Percentiles rank a stretch among this genome's conserved stretches.
Evolutionary conservation across 2,113 vertebrate species (phyloP).

Genomic region (Salvelinus namaycush): DNA sequence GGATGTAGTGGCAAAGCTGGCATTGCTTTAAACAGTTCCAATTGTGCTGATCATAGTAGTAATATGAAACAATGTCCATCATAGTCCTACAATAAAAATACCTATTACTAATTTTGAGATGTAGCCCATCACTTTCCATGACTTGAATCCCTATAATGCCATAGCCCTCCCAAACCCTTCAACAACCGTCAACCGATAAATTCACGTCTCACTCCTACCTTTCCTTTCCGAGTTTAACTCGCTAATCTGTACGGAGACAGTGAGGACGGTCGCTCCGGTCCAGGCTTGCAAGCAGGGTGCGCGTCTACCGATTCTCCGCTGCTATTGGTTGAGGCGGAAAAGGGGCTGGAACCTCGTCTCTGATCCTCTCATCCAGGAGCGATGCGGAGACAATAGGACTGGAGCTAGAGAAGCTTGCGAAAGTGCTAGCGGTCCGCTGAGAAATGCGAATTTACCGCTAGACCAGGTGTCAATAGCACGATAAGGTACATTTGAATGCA

Average conservation of each 20-base stretch:
- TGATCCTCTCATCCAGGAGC: constrained; percentile 49
- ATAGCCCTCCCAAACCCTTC: neutral
- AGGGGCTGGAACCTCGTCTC: constrained; percentile 34
- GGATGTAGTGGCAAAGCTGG: neutral
- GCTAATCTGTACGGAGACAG: constrained; percentile 75
- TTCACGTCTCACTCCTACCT: neutral
- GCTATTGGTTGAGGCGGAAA: constrained; percentile 57
- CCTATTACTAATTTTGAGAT: neutral
- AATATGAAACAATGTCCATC: neutral
- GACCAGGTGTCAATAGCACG: constrained; percentile 35
- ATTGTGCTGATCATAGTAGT: neutral
- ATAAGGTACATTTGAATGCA: constrained; percentile 1
- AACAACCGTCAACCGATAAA: neutral
- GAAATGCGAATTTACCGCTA: constrained; percentile 37
- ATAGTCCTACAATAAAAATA: neutral
- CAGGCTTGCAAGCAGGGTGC: constrained; percentile 11
- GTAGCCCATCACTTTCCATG: neutral
- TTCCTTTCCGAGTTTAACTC: neutral
- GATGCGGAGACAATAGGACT: constrained; percentile 73
- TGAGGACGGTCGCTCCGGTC: constrained; percentile 33
- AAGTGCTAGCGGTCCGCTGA: constrained; percentile 1
- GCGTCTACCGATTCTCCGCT: constrained; percentile 48
- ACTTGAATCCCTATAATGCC: neutral
- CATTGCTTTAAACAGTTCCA: neutral
- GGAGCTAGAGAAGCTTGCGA: constrained; percentile 10